Base-by-base conservation (phyloP, 2,113 vertebrate species). In the Strix uralensis region DNA sequence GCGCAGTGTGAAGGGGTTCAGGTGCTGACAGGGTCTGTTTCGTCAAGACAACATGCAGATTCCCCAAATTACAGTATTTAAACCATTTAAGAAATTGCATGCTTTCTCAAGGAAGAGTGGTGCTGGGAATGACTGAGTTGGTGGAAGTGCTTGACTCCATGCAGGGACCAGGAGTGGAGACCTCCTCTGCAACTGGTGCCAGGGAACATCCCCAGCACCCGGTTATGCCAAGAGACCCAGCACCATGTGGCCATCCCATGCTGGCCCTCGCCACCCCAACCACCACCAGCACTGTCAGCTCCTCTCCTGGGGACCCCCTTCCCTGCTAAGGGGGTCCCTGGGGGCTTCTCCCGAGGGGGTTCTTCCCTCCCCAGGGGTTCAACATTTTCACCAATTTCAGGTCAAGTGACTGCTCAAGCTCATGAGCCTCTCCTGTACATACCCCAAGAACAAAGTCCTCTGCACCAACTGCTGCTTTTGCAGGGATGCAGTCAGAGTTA, bases 171-270 rank as follows among this genome's bases (percentile, higher is more conserved):
- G 26, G 30, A 66, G 11, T 1, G 8, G 30, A 59, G 40, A 44
- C 6, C 13, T 40, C 49, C 38, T 58, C 75, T 59, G 75, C 61
- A 55, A 1, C 12, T 4, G n/a, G 23, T 54, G 18, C 25, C 44
- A n/a, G 9, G 52, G 72, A 65, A 47, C 52, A 20, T 27, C 30
- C 23, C 34, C 1, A 1, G 40, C 59, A 27, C 15, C 11, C 2
- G 2, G 21, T 42, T 36, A 34, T 8, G n/a, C 22, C 61, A 30
- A 27, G 74, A 46, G 8, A 57, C 27, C 47, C 70, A 44, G 57
- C 49, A 44, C 58, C 29, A 12, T 2, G 7, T 34, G 78, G 51
- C 79, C 1, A 0, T 30, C 30, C 57, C 3, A 1, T 1, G 10
- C 3, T 46, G 27, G 25, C 42, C 17, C 20, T 67, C 8, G 1